These are phyloP conservation scores for Eulithis testata DNA, from an alignment of 2,888 invertebrate species.

Conservation along the genomic window DNA sequence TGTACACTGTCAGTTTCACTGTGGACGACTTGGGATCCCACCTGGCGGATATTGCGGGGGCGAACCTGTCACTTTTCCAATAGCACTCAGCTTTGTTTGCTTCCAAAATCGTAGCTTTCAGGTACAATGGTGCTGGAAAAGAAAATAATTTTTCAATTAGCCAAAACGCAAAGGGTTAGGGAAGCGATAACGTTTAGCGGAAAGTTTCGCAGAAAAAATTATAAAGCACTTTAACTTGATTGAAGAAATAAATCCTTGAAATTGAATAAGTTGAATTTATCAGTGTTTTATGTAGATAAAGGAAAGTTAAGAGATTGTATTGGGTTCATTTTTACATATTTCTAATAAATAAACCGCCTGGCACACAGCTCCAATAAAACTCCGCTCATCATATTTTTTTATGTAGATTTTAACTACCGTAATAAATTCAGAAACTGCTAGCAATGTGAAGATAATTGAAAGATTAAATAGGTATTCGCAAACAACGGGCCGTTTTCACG, in stretches of 20 bases:
- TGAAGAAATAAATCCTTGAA: no score
- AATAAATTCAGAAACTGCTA: not conserved
- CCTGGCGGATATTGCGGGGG: slow-evolving; percentile 90
- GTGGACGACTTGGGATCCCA: slow-evolving; percentile 88
- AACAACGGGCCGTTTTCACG: not conserved
- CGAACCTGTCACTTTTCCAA: slow-evolving; percentile 91
- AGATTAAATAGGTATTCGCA: not conserved
- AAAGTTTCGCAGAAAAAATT: no score
- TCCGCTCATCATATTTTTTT: not conserved
- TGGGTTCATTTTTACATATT: no score
- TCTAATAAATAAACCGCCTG: no score
- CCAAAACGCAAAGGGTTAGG: not conserved
- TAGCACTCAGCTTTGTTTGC: slow-evolving; percentile 84
- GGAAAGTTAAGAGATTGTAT: no score
- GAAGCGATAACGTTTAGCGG: no score
- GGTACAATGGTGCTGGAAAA: slow-evolving; percentile 87
- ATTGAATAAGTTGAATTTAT: no score
- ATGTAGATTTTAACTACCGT: no score
- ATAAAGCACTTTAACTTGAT: no score
- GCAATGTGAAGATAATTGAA: not conserved
- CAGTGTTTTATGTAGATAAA: no score
- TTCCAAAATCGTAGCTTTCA: slow-evolving; percentile 91
- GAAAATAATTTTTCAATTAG: slow-evolving; percentile 18
- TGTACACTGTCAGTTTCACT: slow-evolving; percentile 86
- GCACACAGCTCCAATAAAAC: not conserved